phyloP scores from a whole-genome alignment of 2,888 invertebrate species.

The Calliopum simillimum region DNA sequence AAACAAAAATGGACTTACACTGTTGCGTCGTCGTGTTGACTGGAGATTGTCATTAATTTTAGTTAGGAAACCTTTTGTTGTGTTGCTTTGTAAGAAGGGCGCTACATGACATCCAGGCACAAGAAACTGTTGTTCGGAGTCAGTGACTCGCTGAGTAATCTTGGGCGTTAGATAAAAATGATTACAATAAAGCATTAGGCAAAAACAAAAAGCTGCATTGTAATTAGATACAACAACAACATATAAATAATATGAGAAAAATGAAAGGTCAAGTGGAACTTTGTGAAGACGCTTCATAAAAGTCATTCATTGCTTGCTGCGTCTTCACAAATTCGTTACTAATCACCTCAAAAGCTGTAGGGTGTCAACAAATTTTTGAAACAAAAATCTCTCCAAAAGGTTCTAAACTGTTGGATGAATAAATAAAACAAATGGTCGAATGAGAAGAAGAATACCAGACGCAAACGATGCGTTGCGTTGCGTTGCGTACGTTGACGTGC shows the following conservation, averaged over 20 bases:
- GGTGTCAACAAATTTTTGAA: too few species aligned
- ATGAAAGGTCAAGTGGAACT: too few species aligned
- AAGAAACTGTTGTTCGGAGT: neutral
- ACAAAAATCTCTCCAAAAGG: conserved; percentile 17
- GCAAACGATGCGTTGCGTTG: neutral
- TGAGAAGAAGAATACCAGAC: neutral
- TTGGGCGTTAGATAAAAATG: neutral
- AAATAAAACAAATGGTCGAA: conserved; percentile 8
- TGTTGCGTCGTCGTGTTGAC: conserved; percentile 30
- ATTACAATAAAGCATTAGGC: neutral
- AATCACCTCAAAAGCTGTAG: too few species aligned
- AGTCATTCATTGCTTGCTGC: too few species aligned
- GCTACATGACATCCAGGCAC: conserved; percentile 1
- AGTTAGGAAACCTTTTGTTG: conserved; percentile 18
- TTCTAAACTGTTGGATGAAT: conserved; percentile 14
- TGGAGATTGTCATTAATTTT: conserved; percentile 36
- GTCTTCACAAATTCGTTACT: too few species aligned
- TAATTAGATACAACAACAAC: conserved; percentile 13
- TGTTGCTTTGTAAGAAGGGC: conserved; percentile 1
- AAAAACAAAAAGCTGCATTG: conserved; percentile 1
- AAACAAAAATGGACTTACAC: conserved; percentile 16
- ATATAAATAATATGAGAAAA: neutral
- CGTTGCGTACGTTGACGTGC: neutral
- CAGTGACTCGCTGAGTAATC: conserved; percentile 2
- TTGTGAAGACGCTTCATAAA: too few species aligned